Evolutionary conservation across 2,888 invertebrate species (phyloP), one percentile per base, ranked within the genome.

Genomic region (Luffia ferchaultella): DNA sequence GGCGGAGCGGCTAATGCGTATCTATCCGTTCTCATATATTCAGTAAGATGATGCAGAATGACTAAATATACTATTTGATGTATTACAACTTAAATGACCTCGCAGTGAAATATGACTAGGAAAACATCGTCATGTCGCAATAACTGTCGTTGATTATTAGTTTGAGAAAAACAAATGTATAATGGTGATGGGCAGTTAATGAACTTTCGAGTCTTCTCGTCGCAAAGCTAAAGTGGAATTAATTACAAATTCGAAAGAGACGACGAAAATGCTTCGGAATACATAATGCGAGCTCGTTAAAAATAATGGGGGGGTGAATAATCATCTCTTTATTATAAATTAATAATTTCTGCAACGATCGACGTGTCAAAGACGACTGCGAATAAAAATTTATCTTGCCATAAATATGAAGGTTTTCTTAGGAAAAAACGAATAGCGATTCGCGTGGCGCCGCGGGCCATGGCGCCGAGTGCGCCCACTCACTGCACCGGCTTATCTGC

Each of bases 381-480:
- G 60, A 60, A 56, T 57, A 30, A 50, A 53, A 55, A 61, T 62
- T 62, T 60, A 62, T 61, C 55, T 58, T 43, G 51, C 54, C 57
- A 56, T 57, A 52, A 62, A 67, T 64, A 59, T 60, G 51, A 52
- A 55, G 49, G 48, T 55, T 47, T 54, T 59, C 62, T 64, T 64
- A 7, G 5, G 30, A 12, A 30, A 30, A 30, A 3, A 7, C 30
- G 30, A 30, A 30, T 12, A 7, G 5, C 30, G 30, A 12, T 30
- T 30, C n/a, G 40, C 53, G 55, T 57, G 63, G 64, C 62, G 68
- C 66, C 66, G 56, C 60, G 53, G 67, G 65, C 62, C 54, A 53
- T 61, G 60, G 66, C 71, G 70, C 67, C 68, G 63, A 67, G 70
- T 63, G 60, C 68, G 64, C 82, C 83, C 71, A 80, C 80, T 72